Conservation (phyloP, 2,888 invertebrate species). For the Eupeodes latifasciatus region DNA sequence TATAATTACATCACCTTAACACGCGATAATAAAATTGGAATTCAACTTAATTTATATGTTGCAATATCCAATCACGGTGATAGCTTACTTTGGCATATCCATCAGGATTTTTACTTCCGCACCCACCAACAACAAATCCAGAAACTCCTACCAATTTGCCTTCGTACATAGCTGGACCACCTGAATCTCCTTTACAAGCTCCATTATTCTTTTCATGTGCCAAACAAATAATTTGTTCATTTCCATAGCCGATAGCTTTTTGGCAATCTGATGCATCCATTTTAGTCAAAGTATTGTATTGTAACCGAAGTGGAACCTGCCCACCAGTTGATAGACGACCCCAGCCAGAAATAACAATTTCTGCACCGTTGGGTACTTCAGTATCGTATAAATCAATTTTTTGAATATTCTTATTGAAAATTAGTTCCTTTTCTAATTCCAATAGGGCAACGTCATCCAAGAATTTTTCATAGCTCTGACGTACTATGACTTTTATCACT, state of each 20-base stretch:
- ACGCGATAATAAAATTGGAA: too few relatives aligned
- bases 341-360: conserved; percentile 81
- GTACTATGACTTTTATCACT: conserved; percentile 78
- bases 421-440: conserved; percentile 75
- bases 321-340: conserved; percentile 78
- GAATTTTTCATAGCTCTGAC: conserved; percentile 81
- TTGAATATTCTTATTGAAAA: conserved; percentile 76
- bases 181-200: conserved; percentile 81
- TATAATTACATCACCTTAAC: too few relatives aligned
- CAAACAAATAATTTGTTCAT: conserved; percentile 79
- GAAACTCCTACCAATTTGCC: conserved; percentile 79
- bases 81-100: conserved; percentile 79
- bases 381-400: conserved; percentile 77
- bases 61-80: conserved; percentile 80
- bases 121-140: conserved; percentile 79
- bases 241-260: conserved; percentile 79
- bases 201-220: conserved; percentile 79
- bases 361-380: conserved; percentile 76
- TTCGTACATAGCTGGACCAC: conserved; percentile 27
- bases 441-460: conserved; percentile 81
- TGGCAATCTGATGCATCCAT: conserved; percentile 78
- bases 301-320: conserved; percentile 78
- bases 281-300: conserved; percentile 79
- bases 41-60: conserved; percentile 56
- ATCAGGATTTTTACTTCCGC: conserved; percentile 81